A percentile compares a stretch with the other conserved stretches of the same genome.
Evolutionary conservation across 2,797 vertebrate species (phyloP).

Genomic region (Myotis pilosus): DNA sequence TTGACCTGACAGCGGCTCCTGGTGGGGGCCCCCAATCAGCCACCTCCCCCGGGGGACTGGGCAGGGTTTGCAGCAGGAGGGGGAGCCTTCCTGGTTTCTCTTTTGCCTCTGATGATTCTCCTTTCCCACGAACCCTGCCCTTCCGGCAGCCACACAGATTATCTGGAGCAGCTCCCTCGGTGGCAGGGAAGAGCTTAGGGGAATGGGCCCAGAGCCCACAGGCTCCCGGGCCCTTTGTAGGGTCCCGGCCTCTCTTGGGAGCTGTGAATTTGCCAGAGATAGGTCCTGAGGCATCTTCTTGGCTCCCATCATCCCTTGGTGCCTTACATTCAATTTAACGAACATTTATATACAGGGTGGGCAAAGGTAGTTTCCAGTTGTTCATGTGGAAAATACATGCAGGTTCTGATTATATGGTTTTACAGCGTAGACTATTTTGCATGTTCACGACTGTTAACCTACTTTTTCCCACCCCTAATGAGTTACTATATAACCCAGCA

Average conservation of each 20-base stretch:
- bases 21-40: neutral
- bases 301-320: neutral
- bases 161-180: slow-evolving; percentile 73
- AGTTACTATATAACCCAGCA: too few relatives aligned
- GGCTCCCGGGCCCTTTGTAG: neutral
- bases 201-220: neutral
- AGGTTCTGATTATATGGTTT: too few relatives aligned
- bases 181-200: neutral
- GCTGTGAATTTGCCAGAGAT: neutral
- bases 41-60: neutral
- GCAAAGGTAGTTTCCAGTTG: too few relatives aligned
- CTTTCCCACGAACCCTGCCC: slow-evolving; percentile 83
- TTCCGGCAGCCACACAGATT: slow-evolving; percentile 66
- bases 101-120: slow-evolving; percentile 67
- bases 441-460: too few relatives aligned
- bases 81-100: slow-evolving; percentile 48
- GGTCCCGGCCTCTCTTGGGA: neutral
- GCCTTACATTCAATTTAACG: neutral
- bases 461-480: too few relatives aligned
- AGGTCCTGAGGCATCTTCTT: neutral
- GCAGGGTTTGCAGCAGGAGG: neutral
- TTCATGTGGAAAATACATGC: too few relatives aligned
- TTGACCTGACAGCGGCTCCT: neutral
- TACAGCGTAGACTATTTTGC: too few relatives aligned
- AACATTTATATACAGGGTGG: neutral